These are phyloP conservation scores for Blastobasis lacticolella DNA, from an alignment of 2,888 invertebrate species.

Conservation along the genomic window DNA sequence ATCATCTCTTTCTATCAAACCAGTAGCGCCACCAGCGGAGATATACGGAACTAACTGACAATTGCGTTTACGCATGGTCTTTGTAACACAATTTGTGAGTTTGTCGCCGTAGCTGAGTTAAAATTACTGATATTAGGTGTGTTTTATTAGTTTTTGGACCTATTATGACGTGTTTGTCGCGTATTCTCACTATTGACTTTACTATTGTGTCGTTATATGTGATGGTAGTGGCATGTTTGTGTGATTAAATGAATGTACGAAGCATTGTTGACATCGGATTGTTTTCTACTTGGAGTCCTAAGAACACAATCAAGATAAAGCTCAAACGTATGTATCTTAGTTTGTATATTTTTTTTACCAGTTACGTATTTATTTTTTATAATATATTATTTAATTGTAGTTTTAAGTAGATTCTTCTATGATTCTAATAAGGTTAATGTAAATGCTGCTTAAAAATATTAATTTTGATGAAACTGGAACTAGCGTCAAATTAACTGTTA, in stretches of 20 bases:
- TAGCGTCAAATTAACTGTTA: too few relatives aligned
- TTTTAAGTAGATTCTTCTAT: too few relatives aligned
- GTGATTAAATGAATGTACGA: conserved; percentile 67
- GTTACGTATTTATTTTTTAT: too few relatives aligned
- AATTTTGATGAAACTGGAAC: too few relatives aligned
- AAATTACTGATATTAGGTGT: too few relatives aligned
- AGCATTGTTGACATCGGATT: conserved; percentile 64
- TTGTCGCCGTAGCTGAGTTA: conserved; percentile 11
- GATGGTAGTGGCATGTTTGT: conserved; percentile 34
- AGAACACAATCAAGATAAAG: conserved; percentile 69
- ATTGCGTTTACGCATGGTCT: conserved; percentile 59
- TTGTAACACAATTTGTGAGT: conserved; percentile 36
- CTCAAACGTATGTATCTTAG: conserved; percentile 57
- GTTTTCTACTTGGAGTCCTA: conserved; percentile 66
- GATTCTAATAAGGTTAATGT: too few relatives aligned
- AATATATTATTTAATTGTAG: too few relatives aligned
- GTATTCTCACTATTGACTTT: background rate
- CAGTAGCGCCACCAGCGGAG: conserved; percentile 47
- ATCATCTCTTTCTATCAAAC: conserved; percentile 27
- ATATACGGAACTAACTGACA: conserved; percentile 48
- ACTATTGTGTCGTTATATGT: conserved; percentile 8
- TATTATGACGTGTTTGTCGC: too few relatives aligned
- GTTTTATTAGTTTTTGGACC: too few relatives aligned
- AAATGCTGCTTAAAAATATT: too few relatives aligned
- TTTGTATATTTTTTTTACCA: background rate